These are phyloP conservation scores for Microcebus jonahi DNA, from an alignment of 2,113 vertebrate species.

Conservation along the genomic window DNA sequence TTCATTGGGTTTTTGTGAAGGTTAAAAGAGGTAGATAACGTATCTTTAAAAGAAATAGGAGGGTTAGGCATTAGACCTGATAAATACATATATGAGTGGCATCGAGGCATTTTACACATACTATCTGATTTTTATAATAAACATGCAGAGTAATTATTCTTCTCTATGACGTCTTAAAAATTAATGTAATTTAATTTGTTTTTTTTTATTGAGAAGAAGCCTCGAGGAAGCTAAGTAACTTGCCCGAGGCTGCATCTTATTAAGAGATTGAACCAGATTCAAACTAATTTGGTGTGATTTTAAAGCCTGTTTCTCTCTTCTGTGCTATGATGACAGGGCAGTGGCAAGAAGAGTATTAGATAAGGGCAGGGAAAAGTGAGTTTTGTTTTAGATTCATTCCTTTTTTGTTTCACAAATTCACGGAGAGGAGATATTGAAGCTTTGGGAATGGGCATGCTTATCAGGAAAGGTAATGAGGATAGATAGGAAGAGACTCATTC, in stretches of 20 bases:
- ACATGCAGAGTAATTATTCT: background rate
- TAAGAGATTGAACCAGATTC: background rate
- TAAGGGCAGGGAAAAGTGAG: background rate
- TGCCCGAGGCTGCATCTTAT: background rate
- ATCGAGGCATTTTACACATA: background rate
- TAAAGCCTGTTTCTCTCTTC: background rate
- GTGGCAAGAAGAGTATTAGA: background rate
- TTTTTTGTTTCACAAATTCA: conserved; percentile 9
- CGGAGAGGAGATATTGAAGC: background rate
- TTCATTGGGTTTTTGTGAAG: background rate
- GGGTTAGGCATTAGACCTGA: background rate
- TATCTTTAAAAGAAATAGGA: background rate
- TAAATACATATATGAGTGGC: background rate
- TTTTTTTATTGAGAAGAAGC: background rate
- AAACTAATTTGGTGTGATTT: background rate
- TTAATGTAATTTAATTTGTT: background rate
- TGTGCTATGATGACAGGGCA: background rate
- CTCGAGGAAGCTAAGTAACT: background rate
- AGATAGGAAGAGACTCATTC: background rate
- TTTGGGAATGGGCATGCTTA: background rate
- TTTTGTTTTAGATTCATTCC: background rate
- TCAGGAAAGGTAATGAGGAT: background rate
- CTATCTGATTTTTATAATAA: background rate
- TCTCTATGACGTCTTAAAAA: background rate
- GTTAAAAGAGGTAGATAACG: background rate